Percentiles rank a stretch among this genome's conserved stretches.
Evolutionary conservation across 2,797 vertebrate genomes (phyloP).

Genomic region (Pyrrhura leucotis): DNA sequence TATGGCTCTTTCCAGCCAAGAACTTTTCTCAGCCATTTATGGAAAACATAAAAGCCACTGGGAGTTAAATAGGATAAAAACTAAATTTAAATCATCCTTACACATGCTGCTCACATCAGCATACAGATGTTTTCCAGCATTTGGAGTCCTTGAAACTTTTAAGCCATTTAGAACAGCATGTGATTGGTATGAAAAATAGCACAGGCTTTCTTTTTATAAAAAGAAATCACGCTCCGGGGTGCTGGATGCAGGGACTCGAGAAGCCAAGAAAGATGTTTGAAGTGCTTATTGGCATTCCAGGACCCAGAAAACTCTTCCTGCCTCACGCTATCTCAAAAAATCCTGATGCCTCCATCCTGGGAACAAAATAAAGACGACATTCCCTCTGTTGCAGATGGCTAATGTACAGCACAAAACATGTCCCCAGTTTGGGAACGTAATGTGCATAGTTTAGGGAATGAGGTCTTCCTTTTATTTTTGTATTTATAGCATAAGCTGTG

Average conservation of each 20-base stretch:
- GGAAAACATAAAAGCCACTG: slow-evolving; percentile 77
- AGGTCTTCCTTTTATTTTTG: slow-evolving; percentile 6
- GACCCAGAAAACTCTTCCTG: slow-evolving; percentile 20
- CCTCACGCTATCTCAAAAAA: slow-evolving; percentile 9
- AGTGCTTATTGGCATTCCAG: slow-evolving; percentile 47
- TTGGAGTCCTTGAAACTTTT: slow-evolving; percentile 61
- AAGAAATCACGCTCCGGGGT: slow-evolving; percentile 47
- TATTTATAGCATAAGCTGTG: background rate
- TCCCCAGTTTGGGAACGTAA: background rate
- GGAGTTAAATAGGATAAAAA: slow-evolving; percentile 74
- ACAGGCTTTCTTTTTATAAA: slow-evolving; percentile 61
- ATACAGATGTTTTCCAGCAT: slow-evolving; percentile 75
- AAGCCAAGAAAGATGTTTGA: slow-evolving; percentile 52
- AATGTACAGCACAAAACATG: background rate
- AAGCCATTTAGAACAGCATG: slow-evolving; percentile 55
- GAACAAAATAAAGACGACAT: slow-evolving; percentile 6
- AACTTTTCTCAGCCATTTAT: slow-evolving; percentile 77
- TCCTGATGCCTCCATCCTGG: slow-evolving; percentile 8
- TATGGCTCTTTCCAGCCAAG: slow-evolving; percentile 68
- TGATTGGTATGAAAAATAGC: slow-evolving; percentile 70
- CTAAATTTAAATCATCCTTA: slow-evolving; percentile 69
- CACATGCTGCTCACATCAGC: slow-evolving; percentile 72
- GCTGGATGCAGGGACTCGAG: slow-evolving; percentile 46
- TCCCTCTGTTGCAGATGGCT: slow-evolving; percentile 19
- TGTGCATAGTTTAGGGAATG: background rate